These are phyloP conservation scores for Monodelphis domestica DNA, from an alignment of 2,797 vertebrate species.

Conservation along the genomic window DNA sequence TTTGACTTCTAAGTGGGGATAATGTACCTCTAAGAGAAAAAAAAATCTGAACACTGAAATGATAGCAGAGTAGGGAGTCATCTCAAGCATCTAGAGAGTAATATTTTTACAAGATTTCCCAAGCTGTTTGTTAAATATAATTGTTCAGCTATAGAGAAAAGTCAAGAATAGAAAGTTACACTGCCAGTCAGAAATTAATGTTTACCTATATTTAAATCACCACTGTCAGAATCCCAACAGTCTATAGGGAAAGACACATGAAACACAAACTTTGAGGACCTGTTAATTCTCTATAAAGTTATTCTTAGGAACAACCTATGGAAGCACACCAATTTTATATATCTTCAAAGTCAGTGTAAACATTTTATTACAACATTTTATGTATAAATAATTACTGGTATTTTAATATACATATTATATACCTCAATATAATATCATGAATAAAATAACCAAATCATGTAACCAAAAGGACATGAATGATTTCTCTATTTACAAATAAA, in stretches of 20 bases:
- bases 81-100: background rate
- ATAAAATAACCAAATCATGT: background rate
- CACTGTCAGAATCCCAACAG: background rate
- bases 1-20: background rate
- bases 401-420: background rate
- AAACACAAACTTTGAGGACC: background rate
- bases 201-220: slow-evolving; percentile 36
- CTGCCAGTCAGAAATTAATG: background rate
- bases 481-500: background rate
- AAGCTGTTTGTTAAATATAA: background rate
- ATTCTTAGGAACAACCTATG: background rate
- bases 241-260: background rate
- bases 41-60: background rate
- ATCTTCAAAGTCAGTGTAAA: background rate
- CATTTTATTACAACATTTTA: background rate
- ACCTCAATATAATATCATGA: background rate
- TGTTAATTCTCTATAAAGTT: background rate
- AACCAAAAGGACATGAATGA: background rate
- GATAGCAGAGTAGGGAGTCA: background rate
- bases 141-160: background rate
- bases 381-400: background rate
- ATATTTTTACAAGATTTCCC: background rate
- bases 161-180: background rate
- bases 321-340: background rate
- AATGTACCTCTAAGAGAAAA: background rate